Percentiles rank a stretch among this genome's conserved stretches.
These are phyloP conservation scores for Halocynthia aurantium DNA, from an alignment of 23 tunicate genomes.

Conservation along the genomic window DNA sequence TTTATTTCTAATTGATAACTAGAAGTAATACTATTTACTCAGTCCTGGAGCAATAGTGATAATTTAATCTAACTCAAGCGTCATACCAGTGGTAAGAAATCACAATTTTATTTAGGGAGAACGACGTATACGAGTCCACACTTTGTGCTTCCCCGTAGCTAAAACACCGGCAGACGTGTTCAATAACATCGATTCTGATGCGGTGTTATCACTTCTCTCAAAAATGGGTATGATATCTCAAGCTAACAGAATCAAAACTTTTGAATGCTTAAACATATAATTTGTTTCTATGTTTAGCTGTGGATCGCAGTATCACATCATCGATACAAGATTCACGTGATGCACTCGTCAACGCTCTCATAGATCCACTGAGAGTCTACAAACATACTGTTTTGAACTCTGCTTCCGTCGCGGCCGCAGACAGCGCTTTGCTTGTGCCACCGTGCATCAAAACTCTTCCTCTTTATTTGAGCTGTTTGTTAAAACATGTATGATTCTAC, in stretches of 20 bases:
- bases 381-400: slow-evolving; percentile 41
- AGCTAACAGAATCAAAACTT: not conserved
- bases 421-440: slow-evolving; percentile 55
- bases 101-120: slow-evolving; percentile 57
- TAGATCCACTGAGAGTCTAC: slow-evolving; percentile 78
- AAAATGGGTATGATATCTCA: slow-evolving; percentile 66
- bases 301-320: slow-evolving; percentile 83
- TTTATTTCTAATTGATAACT: too few species aligned
- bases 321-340: slow-evolving; percentile 79
- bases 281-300: slow-evolving; percentile 33
- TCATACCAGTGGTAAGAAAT: too few species aligned
- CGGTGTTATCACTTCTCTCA: slow-evolving; percentile 64
- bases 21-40: too few species aligned
- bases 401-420: slow-evolving; percentile 34
- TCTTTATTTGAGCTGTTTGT: slow-evolving; percentile 65
- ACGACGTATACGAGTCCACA: slow-evolving; percentile 93
- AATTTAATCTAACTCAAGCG: too few species aligned
- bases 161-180: slow-evolving; percentile 66
- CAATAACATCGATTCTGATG: slow-evolving; percentile 74
- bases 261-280: not conserved
- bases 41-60: too few species aligned
- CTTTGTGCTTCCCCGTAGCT: slow-evolving; percentile 78
- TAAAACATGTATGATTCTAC: slow-evolving; percentile 79
- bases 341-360: slow-evolving; percentile 81
- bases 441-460: slow-evolving; percentile 63